Percentiles rank a stretch among this genome's conserved stretches.
Evolutionary conservation across 2,113 vertebrate species (phyloP).

Genomic region (Passer montanus): DNA sequence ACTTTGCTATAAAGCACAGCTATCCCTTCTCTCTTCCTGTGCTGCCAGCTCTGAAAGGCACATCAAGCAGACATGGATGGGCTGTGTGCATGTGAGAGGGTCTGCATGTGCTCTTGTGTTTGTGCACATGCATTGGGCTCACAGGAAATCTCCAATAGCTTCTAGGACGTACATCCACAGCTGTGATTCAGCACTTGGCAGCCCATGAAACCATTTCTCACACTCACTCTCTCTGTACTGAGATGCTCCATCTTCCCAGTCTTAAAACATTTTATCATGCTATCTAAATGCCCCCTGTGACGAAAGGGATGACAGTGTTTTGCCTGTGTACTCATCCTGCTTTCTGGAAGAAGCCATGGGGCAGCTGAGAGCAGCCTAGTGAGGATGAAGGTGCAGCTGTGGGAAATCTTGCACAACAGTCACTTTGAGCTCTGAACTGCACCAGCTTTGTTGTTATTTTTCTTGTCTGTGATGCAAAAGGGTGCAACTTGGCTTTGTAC

Average conservation of each 20-base stretch:
- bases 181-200: neutral
- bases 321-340: neutral
- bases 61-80: neutral
- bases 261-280: neutral
- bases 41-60: neutral
- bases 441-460: neutral
- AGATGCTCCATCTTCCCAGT: neutral
- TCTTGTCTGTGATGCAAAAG: neutral
- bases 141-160: neutral
- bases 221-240: rapidly evolving
- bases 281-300: neutral
- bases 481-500: neutral
- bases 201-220: neutral
- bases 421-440: neutral
- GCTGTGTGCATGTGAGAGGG: neutral
- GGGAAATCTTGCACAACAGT: neutral
- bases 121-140: rapidly evolving
- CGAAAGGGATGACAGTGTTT: neutral
- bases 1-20: neutral
- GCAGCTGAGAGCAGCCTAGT: rapidly evolving
- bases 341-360: neutral
- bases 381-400: neutral
- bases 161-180: neutral
- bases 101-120: rapidly evolving
- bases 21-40: neutral